Evolutionary conservation across 2,888 invertebrate genomes (phyloP), one percentile per base, ranked within the genome.

Genomic region (Dryococelus australis): DNA sequence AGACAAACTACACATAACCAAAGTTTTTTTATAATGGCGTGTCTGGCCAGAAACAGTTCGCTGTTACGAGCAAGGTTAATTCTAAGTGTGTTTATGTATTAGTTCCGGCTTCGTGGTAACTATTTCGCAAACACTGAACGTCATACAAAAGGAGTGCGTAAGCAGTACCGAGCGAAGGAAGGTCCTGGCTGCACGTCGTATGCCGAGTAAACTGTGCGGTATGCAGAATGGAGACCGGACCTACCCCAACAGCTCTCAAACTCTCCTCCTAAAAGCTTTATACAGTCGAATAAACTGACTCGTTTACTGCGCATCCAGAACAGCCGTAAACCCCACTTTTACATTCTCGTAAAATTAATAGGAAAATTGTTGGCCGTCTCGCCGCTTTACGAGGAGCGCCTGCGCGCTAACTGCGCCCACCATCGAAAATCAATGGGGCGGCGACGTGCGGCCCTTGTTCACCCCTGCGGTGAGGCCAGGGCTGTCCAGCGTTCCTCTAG

Each of bases 301-400:
- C 89, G 89, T 89, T 89, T 89, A 89, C 86, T 83, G 88, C 88
- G 85, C 87, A 88, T 88, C 88, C 88, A 86, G 85, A 86, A 87
- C 86, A 87, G 83, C 87, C 88, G 88, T 89, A 89, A 89, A 89
- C 88, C 84, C 87, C 88, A 83, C 85, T 89, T 89, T 89, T 89
- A 89, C 89, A 89, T 89, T 89, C 89, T 89, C 89, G 88, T 89
- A 89, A 89, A 89, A 88, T 89, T 89, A 89, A 89, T 89, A 89
- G 89, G 89, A 88, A 89, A 89, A 89, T 89, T 90, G 89, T 90
- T 89, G 89, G 88, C 81, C 86, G n/a, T 79, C 84, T 78, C 24
- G 51, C 51, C 65, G 12, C 16, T 47, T 47, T 65, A 65, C 26
- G 53, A 53, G 53, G 84, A 43, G 85, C 35, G 43, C 28, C 35